Percentiles rank a stretch among this genome's conserved stretches.
phyloP scores from a whole-genome alignment of 2,888 invertebrate species.

The Acleris laterana region DNA sequence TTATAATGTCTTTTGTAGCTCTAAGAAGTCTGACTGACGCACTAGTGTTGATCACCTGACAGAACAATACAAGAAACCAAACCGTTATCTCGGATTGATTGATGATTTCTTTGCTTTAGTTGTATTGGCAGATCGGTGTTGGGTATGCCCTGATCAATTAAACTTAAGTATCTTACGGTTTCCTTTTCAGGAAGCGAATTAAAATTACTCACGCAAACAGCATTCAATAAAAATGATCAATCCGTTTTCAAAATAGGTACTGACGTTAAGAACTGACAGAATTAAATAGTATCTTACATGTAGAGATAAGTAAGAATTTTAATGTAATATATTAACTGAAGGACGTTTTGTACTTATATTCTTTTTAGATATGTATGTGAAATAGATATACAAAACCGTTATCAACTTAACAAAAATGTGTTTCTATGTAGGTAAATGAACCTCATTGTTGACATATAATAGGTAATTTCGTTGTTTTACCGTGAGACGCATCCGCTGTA shows the following conservation, averaged over 20 bases:
- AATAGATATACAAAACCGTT: constrained; percentile 49
- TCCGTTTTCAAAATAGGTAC: constrained; percentile 69
- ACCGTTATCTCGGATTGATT: too few relatives aligned
- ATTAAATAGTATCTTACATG: constrained; percentile 49
- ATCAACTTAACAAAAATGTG: constrained; percentile 44
- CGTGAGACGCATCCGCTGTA: constrained; percentile 12
- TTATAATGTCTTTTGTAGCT: too few relatives aligned
- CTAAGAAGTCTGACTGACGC: too few relatives aligned
- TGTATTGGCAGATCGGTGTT: too few relatives aligned
- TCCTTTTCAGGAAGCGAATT: not conserved
- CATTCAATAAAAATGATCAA: constrained; percentile 59
- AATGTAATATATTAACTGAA: constrained; percentile 69
- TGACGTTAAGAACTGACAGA: constrained; percentile 78
- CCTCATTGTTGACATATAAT: constrained; percentile 47
- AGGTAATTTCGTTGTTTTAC: constrained; percentile 20
- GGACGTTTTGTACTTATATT: constrained; percentile 73
- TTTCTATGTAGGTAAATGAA: constrained; percentile 45
- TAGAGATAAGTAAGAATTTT: constrained; percentile 78
- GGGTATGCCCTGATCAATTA: too few relatives aligned
- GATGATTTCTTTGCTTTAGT: too few relatives aligned
- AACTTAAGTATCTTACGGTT: too few relatives aligned
- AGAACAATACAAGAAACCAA: too few relatives aligned
- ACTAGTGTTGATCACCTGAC: too few relatives aligned
- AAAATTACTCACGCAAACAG: not conserved
- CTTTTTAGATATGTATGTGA: constrained; percentile 51